Percentiles rank a stretch among this genome's conserved stretches.
phyloP scores from a whole-genome alignment of 2,113 vertebrate species.

The Helogale parvula region DNA sequence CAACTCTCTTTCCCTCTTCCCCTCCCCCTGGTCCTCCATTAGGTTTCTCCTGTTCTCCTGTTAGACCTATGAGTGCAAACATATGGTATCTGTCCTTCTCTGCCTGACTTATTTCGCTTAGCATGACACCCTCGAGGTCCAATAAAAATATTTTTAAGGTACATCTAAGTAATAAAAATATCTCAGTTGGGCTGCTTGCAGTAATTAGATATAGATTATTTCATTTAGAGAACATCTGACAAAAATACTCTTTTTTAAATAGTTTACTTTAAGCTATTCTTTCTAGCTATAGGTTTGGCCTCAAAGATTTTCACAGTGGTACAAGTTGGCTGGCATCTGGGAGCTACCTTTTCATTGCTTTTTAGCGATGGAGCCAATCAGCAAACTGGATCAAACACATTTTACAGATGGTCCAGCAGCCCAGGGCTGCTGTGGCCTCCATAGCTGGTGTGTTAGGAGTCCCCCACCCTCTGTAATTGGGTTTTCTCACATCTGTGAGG shows the following conservation, averaged over 20 bases:
- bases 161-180: background rate
- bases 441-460: background rate
- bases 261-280: background rate
- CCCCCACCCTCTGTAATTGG: background rate
- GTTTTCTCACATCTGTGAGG: background rate
- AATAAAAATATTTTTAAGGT: background rate
- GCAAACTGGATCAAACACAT: background rate
- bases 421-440: background rate
- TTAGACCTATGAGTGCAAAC: too few species aligned
- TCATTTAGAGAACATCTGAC: background rate
- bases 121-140: too few species aligned
- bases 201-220: background rate
- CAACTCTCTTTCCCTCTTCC: too few species aligned
- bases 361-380: background rate
- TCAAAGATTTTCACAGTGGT: background rate
- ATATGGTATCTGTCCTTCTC: too few species aligned
- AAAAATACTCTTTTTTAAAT: background rate
- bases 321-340: background rate
- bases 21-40: too few species aligned
- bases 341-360: background rate
- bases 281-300: background rate
- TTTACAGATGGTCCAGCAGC: background rate
- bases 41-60: too few species aligned
- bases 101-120: too few species aligned
- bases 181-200: background rate